Base-by-base conservation (phyloP, 2,797 vertebrate genomes). In the Coendou prehensilis region DNA sequence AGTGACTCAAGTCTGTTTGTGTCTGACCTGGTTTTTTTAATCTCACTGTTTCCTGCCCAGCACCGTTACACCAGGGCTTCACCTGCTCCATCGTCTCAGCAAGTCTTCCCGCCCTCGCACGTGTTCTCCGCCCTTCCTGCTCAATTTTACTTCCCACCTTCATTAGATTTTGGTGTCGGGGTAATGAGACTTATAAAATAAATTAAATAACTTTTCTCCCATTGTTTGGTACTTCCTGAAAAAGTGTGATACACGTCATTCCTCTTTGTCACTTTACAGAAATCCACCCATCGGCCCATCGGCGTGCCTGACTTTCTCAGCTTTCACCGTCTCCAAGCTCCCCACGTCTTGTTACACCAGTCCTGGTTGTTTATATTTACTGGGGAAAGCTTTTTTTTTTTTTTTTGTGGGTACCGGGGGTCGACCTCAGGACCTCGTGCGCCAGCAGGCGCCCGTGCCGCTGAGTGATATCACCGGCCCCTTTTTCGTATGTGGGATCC, bases 91-190 rank as follows among this genome's bases (percentile, higher is more conserved):
- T 9, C 7, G 26, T 54, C 22, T 54, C 26, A 3, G 28, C 10
- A 2, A 41, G 8, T 2, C 17, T 8, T 30, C 50, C 50, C 1
- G 14, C 76, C 30, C 30, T 23, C 54, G 54, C 0, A 41, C 2
- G 0, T 5, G 47, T 9, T 69, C 17, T 47, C 33, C 61, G 45
- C 33, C 47, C 26, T 52, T 90, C 18, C 2, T 23, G 26, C 14
- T 8, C n/a, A 63, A 10, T 26, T 89, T 56, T 6, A 13, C 30
- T 79, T 73, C 73, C 69, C 33, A 28, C 28, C 37, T 45, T 76
- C 37, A 17, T 85, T 71, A 45, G 83, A 87, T 82, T 82, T 87
- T 61, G 28, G 76, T 54, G 76, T 91, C 64, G 78, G 59, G 57
- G 20, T 75, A 81, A 22, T 23, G 59, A 28, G 59, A 73, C 52